Evolutionary conservation across 2,888 invertebrate species (phyloP), one percentile per base, ranked within the genome.

Genomic region (Aporophyla lueneburgensis): DNA sequence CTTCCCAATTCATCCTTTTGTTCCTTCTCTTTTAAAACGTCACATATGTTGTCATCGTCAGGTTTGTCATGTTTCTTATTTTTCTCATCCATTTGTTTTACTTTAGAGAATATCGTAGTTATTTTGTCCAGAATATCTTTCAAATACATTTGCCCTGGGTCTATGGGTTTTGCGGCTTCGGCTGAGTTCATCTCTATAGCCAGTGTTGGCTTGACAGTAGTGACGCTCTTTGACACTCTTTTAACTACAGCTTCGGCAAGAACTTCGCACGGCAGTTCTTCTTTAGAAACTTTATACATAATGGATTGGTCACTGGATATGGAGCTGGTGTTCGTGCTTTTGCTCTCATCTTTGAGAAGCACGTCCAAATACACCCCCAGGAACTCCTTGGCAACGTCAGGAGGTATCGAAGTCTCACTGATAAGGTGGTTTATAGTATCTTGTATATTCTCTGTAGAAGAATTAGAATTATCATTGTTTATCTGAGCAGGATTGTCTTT

Each of bases 41-140:
- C 65, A n/a, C 80, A 33, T 74, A 87, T 81, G 27, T 72, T 71
- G 10, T 82, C 76, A 49, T 76, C 79, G 71, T 84, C 79, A 40
- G 53, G 78, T 59, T 84, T 77, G 1, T 77, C 74, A 71, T 81
- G 76, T 21, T 80, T 80, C 24, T 74, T 74, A 59, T 27, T 68
- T 14, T 78, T 82, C 0, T 85, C 77, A 61, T 89, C 89, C 5
- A 69, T 51, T 67, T 89, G 90, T 46, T 82, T 89, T 5, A 80
- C 84, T 86, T 90, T 93, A 0, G 92, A 89, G 75, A 94, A 94
- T 82, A 95, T 90, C 1, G 90, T 91, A 40, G 94, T 93, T 53
- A 95, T 92, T 90, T 94, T 94, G 43, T 95, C 92, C 16, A 96
- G 74, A 21, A 95, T 88, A 69, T 93, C 91, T 88, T 93, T 93